A percentile compares a stretch with the other conserved stretches of the same genome.
phyloP scores from a whole-genome alignment of 2,888 invertebrate species.

The Sussaba pulchella region DNA sequence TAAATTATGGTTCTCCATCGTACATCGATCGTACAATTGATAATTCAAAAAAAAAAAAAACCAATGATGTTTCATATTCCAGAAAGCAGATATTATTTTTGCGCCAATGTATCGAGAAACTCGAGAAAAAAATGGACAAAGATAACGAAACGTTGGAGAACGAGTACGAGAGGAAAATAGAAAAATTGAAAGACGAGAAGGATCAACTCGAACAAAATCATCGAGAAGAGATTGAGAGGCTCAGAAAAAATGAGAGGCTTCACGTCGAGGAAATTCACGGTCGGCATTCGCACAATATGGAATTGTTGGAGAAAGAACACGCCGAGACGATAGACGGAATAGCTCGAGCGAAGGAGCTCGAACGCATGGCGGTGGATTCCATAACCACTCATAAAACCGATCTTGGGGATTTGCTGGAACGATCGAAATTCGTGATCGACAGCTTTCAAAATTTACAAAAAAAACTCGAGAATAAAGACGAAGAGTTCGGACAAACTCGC shows the following conservation, averaged over 20 bases:
- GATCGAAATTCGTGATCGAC: slow-evolving; percentile 74
- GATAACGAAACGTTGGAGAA: slow-evolving; percentile 76
- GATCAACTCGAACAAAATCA: slow-evolving; percentile 71
- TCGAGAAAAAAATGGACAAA: slow-evolving; percentile 76
- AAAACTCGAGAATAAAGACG: slow-evolving; percentile 73
- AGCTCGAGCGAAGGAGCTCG: slow-evolving; percentile 78
- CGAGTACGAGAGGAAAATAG: slow-evolving; percentile 76
- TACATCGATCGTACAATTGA: not conserved
- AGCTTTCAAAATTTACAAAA: slow-evolving; percentile 74
- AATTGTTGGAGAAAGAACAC: slow-evolving; percentile 78
- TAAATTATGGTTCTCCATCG: slow-evolving; percentile 22
- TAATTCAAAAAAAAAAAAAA: slow-evolving; percentile 1
- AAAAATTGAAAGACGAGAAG: slow-evolving; percentile 76
- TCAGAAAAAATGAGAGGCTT: slow-evolving; percentile 69
- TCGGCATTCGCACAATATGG: slow-evolving; percentile 75
- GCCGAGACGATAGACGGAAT: slow-evolving; percentile 78
- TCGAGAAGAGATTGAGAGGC: slow-evolving; percentile 75
- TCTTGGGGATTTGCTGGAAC: slow-evolving; percentile 76
- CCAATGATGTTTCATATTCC: slow-evolving; percentile 38
- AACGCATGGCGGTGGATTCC: slow-evolving; percentile 75
- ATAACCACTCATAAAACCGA: slow-evolving; percentile 75
- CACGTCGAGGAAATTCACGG: slow-evolving; percentile 74
- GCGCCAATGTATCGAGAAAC: slow-evolving; percentile 74
- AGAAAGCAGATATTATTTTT: slow-evolving; percentile 78
- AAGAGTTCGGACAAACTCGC: slow-evolving; percentile 70